Conservation (phyloP, 2,888 invertebrate species). For the Epirrhoe alternata region DNA sequence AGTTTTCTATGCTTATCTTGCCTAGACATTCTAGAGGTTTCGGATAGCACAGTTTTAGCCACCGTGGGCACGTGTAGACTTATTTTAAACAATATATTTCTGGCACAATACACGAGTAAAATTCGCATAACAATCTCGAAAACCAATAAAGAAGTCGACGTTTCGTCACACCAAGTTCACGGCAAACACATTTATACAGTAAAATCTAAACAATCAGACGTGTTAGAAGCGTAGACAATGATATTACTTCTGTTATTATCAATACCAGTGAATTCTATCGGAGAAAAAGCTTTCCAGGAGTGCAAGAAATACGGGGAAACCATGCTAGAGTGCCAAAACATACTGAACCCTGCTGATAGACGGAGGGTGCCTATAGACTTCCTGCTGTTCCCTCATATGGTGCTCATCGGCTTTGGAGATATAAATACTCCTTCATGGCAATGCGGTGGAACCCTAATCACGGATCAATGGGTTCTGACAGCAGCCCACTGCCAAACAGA, state of each 20-base stretch:
- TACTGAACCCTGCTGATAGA: constrained; percentile 62
- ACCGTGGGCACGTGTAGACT: too few species aligned
- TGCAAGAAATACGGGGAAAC: constrained; percentile 68
- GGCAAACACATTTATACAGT: constrained; percentile 30
- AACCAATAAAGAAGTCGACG: constrained; percentile 14
- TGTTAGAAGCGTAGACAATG: constrained; percentile 35
- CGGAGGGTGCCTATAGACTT: constrained; percentile 75
- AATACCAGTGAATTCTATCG: constrained; percentile 48
- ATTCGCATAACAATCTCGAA: neutral
- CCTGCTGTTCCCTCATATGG: constrained; percentile 87
- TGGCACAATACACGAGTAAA: neutral
- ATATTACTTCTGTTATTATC: constrained; percentile 35
- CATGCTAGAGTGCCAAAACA: constrained; percentile 79
- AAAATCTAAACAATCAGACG: constrained; percentile 42
- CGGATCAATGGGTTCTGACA: constrained; percentile 73
- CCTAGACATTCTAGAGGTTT: too few species aligned
- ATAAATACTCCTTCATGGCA: constrained; percentile 64
- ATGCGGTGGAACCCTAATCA: constrained; percentile 77
- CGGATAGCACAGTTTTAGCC: too few species aligned
- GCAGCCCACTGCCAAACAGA: constrained; percentile 78
- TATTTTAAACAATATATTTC: too few species aligned
- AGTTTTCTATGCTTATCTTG: too few species aligned
- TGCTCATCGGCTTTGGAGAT: constrained; percentile 72
- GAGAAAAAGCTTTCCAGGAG: constrained; percentile 70
- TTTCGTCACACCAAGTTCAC: constrained; percentile 36